Percentiles rank a stretch among this genome's conserved stretches.
Conservation (phyloP, 2,888 invertebrate genomes). For the Drosophila macrothrix region DNA sequence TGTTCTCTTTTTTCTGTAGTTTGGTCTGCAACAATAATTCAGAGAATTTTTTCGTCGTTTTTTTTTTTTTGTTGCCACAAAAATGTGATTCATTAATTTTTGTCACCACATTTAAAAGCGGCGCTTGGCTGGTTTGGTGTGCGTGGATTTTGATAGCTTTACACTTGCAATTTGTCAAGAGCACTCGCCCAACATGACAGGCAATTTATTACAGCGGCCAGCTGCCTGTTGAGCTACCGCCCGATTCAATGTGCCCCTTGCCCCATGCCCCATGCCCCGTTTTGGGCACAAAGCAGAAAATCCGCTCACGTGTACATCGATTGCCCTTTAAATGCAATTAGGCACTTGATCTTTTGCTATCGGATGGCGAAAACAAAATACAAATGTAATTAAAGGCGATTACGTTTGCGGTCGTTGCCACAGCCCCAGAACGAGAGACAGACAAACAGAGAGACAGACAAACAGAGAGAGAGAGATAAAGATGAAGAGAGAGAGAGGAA, state of each 20-base stretch:
- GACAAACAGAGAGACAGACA: no score
- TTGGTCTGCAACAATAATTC: constrained; percentile 29
- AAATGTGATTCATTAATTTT: constrained; percentile 83
- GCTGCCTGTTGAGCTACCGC: constrained; percentile 39
- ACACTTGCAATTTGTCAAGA: constrained; percentile 77
- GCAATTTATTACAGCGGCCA: constrained; percentile 63
- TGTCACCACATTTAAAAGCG: constrained; percentile 64
- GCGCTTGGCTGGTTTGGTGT: constrained; percentile 28
- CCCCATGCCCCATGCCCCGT: constrained; percentile 14
- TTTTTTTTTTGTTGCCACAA: constrained; percentile 46
- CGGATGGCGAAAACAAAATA: constrained; percentile 12
- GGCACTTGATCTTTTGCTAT: constrained; percentile 68
- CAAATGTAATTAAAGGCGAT: constrained; percentile 63
- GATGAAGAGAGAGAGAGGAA: not conserved
- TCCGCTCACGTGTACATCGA: constrained; percentile 55
- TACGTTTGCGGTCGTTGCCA: constrained; percentile 60
- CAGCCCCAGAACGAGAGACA: not conserved
- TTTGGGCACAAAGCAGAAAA: not conserved
- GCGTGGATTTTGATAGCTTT: constrained; percentile 63
- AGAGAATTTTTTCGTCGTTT: constrained; percentile 39
- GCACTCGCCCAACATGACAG: constrained; percentile 48
- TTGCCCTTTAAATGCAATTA: constrained; percentile 59
- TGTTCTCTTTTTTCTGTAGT: constrained; percentile 11
- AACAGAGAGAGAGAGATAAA: no score
- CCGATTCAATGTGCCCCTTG: constrained; percentile 19